These are phyloP conservation scores for Rhamphomyia laevipes DNA, from an alignment of 2,888 invertebrate species.

Conservation along the genomic window DNA sequence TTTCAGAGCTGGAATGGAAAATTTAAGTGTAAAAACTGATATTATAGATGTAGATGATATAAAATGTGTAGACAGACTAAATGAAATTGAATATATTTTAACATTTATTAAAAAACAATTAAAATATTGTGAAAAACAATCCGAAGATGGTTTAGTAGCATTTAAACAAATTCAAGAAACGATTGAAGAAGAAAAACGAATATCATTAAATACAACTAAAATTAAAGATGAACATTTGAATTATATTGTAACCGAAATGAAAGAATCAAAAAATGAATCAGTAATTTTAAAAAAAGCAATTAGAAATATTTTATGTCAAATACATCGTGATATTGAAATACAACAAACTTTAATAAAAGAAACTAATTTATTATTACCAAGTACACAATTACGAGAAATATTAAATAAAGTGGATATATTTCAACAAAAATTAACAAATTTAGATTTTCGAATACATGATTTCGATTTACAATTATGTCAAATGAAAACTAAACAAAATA, in stretches of 20 bases:
- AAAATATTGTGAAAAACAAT: neutral
- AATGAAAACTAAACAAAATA: neutral
- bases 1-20: no score
- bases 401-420: no score
- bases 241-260: neutral
- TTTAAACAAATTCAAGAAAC: neutral
- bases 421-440: no score
- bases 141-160: neutral
- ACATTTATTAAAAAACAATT: neutral
- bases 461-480: neutral
- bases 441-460: neutral
- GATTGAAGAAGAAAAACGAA: neutral
- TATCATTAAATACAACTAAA: neutral
- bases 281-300: neutral
- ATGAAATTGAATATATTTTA: no score
- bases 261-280: neutral
- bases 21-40: neutral
- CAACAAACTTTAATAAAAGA: neutral
- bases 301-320: neutral
- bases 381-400: no score
- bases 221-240: neutral
- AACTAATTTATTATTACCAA: neutral
- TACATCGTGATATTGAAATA: neutral
- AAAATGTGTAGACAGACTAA: no score
- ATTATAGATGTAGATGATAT: no score